Conservation (phyloP, 2,797 vertebrate genomes). For the Enteromius unitaeniatus region DNA sequence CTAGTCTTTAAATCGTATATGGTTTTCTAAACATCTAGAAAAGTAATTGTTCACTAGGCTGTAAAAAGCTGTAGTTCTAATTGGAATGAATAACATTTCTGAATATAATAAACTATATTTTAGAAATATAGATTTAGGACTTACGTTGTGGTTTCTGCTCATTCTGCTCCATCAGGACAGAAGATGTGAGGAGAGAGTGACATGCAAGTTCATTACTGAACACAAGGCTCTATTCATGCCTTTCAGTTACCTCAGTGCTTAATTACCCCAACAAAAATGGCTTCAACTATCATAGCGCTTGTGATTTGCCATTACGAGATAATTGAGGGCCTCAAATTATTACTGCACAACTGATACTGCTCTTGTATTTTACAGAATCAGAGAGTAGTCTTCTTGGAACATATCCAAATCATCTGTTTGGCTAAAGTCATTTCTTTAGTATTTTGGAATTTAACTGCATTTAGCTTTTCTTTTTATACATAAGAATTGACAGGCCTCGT, state of each 20-base stretch:
- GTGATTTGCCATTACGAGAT: conserved; percentile 9
- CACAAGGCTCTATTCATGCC: conserved; percentile 49
- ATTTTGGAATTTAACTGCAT: not conserved
- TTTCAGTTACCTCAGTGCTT: conserved; percentile 45
- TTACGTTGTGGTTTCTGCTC: conserved; percentile 35
- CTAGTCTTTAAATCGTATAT: not conserved
- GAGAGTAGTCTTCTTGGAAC: not conserved
- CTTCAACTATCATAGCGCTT: not conserved
- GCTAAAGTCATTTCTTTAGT: not conserved
- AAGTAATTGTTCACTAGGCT: not conserved
- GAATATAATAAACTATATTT: not conserved
- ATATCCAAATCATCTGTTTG: not conserved
- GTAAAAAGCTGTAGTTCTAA: not conserved
- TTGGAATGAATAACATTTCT: not conserved
- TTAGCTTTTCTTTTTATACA: not conserved
- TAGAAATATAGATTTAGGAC: conserved; percentile 12
- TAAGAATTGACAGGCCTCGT: not conserved
- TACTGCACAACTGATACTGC: not conserved
- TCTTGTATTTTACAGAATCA: not conserved
- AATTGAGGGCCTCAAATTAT: conserved; percentile 20
- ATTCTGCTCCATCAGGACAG: conserved; percentile 14
- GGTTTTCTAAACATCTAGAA: not conserved
- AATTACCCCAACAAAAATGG: conserved; percentile 44
- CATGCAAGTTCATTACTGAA: conserved; percentile 45
- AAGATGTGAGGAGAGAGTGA: conserved; percentile 33